phyloP scores from a whole-genome alignment of 2,113 vertebrate species.

The Nematolebias whitei region DNA sequence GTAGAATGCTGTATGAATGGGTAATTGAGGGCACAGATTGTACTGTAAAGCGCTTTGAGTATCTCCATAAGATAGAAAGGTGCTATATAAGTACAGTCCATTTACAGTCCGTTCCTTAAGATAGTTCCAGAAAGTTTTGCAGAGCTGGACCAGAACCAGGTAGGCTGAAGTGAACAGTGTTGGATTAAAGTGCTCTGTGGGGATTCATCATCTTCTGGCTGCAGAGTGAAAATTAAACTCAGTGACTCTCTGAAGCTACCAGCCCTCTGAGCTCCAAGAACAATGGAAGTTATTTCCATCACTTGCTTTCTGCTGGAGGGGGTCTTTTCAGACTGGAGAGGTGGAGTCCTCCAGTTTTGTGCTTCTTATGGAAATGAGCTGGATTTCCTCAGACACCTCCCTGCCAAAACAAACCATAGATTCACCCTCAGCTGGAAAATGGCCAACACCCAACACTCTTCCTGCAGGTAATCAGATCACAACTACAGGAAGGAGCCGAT shows the following conservation, averaged over 20 bases:
- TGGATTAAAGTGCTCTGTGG: slow-evolving; percentile 13
- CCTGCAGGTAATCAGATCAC: too few relatives aligned
- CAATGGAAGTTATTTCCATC: slow-evolving; percentile 47
- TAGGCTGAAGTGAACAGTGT: neutral
- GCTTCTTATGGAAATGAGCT: slow-evolving; percentile 23
- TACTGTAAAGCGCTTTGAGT: too few relatives aligned
- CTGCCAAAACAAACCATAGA: slow-evolving; percentile 26
- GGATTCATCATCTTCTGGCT: slow-evolving; percentile 18
- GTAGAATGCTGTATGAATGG: too few relatives aligned
- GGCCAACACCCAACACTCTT: too few relatives aligned
- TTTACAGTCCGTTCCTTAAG: too few relatives aligned
- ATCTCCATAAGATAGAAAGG: too few relatives aligned
- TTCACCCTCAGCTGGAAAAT: too few relatives aligned
- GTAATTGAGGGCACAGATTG: too few relatives aligned
- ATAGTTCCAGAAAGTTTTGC: neutral
- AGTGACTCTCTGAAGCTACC: slow-evolving; percentile 18
- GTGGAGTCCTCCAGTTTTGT: neutral
- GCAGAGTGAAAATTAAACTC: slow-evolving; percentile 26
- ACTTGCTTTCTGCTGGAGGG: slow-evolving; percentile 13
- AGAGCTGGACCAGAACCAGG: neutral
- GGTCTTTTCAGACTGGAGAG: neutral
- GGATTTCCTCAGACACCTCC: slow-evolving; percentile 23
- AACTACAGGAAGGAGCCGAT: too few relatives aligned
- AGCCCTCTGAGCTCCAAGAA: slow-evolving; percentile 43
- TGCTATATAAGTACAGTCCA: too few relatives aligned